phyloP scores from a whole-genome alignment of 1,140 invertebrate genomes.

The Zeugodacus cucurbitae region DNA sequence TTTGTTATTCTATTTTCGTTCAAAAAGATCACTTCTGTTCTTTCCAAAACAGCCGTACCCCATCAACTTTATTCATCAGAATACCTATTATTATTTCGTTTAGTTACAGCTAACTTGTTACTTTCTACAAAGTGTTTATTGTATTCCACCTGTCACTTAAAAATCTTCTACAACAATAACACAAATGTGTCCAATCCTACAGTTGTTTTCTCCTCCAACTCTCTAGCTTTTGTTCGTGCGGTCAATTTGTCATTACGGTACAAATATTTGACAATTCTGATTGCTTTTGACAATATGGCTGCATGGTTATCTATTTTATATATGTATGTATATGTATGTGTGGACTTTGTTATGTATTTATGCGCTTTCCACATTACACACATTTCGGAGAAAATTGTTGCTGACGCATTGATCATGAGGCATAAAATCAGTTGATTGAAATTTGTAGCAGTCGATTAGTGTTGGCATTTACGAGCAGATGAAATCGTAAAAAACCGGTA shows the following conservation, averaged over 20 bases:
- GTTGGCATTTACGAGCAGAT: slow-evolving; percentile 15
- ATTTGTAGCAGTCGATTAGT: slow-evolving; percentile 39
- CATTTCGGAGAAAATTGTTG: slow-evolving; percentile 27
- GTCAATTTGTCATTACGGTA: neutral
- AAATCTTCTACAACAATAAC: neutral
- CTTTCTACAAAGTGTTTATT: neutral
- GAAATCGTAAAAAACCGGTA: slow-evolving; percentile 35
- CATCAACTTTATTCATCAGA: neutral
- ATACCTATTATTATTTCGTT: neutral
- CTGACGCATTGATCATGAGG: slow-evolving; percentile 18
- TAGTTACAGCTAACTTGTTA: neutral
- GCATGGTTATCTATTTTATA: neutral
- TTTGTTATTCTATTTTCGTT: no score
- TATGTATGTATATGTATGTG: neutral
- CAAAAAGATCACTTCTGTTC: neutral
- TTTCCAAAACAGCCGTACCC: neutral
- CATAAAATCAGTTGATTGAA: slow-evolving; percentile 37
- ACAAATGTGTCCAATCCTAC: neutral
- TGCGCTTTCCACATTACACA: neutral
- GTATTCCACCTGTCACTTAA: neutral
- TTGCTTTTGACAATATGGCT: neutral
- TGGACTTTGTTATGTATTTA: neutral
- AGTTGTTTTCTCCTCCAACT: slow-evolving; percentile 25
- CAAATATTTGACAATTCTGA: slow-evolving; percentile 26
- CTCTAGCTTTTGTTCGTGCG: neutral